phyloP scores from a whole-genome alignment of 2,797 vertebrate species.

The Pangasius mekongensis region DNA sequence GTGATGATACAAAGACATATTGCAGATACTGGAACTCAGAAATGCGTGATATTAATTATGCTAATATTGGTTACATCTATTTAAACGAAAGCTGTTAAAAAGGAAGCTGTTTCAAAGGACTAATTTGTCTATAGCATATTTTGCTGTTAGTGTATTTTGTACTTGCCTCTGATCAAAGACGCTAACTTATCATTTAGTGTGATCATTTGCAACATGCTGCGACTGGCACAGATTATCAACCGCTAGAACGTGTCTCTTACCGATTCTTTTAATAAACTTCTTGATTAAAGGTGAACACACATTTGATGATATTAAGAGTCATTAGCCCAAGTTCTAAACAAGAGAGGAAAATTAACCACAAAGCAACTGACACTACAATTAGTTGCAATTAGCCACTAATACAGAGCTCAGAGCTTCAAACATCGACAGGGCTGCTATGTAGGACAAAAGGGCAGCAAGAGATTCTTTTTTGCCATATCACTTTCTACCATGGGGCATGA shows the following conservation, averaged over 20 bases:
- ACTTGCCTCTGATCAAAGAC: background rate
- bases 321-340: constrained; percentile 33
- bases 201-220: background rate
- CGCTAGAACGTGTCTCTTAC: background rate
- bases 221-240: background rate
- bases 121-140: background rate
- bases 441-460: constrained; percentile 68
- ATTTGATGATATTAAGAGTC: constrained; percentile 19
- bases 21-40: background rate
- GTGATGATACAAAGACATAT: background rate
- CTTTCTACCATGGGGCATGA: constrained; percentile 64
- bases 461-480: constrained; percentile 63
- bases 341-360: constrained; percentile 2
- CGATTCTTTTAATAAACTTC: constrained; percentile 7
- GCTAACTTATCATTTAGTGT: background rate
- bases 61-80: background rate
- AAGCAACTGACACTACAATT: constrained; percentile 22
- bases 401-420: constrained; percentile 5
- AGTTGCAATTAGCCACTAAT: constrained; percentile 29
- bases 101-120: background rate
- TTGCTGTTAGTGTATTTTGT: background rate
- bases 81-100: background rate
- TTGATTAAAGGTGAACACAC: constrained; percentile 20
- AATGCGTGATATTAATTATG: background rate
- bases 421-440: constrained; percentile 45